Conservation (phyloP, 1,140 invertebrate species). For the Acromyrmex echinatior region DNA sequence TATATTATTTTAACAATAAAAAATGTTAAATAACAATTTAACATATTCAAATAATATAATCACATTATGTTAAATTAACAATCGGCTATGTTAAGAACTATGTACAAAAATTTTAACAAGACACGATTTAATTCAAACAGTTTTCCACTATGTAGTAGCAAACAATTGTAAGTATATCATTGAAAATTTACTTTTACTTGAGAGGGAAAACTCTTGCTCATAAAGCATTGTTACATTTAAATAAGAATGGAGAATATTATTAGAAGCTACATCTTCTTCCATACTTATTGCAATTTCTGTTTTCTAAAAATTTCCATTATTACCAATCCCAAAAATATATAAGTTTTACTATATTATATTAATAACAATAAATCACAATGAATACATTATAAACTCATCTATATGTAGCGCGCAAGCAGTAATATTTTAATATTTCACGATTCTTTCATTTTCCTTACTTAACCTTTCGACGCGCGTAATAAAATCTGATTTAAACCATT, state of each 20-base stretch:
- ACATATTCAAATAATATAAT: too few species aligned
- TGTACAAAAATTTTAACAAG: too few species aligned
- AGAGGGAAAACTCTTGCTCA: neutral
- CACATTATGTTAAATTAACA: too few species aligned
- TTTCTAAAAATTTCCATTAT: neutral
- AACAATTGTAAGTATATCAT: slow-evolving; percentile 39
- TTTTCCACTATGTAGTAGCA: too few species aligned
- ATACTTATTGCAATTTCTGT: neutral
- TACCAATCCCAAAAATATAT: neutral
- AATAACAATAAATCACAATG: neutral
- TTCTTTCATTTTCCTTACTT: neutral
- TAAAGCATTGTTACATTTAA: neutral
- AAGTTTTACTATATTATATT: neutral
- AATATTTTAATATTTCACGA: slow-evolving; percentile 21
- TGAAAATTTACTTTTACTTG: neutral
- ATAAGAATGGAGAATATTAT: neutral
- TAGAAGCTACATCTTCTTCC: neutral
- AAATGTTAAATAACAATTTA: too few species aligned
- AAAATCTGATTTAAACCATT: slow-evolving; percentile 20
- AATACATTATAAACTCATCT: slow-evolving; percentile 4
- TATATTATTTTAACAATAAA: too few species aligned
- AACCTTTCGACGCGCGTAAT: neutral
- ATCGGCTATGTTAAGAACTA: too few species aligned
- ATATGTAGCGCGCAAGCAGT: too few species aligned
- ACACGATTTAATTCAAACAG: too few species aligned